Evolutionary conservation across 2,888 invertebrate genomes (phyloP), one percentile per base, ranked within the genome.

Genomic region (Smittia sp.): DNA sequence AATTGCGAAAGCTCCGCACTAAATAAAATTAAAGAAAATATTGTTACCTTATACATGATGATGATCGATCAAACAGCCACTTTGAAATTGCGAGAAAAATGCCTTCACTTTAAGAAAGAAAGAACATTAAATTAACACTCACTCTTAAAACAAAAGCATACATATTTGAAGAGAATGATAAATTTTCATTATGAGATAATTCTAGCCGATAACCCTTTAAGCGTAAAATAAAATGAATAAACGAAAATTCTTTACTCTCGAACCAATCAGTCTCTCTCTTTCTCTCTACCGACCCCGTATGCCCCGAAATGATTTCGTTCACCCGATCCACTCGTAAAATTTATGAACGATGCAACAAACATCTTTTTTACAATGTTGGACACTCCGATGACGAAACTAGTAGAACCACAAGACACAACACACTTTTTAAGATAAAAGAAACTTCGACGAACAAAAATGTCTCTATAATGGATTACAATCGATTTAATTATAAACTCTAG

Each of bases 21-120:
- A 67, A 67, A 1, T 39, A 67, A 39, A 39, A 67, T 67, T 22
- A 22, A 58, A 20, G n/a, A 27, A 52, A 69, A 52, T 69, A 69
- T 69, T 69, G 69, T 54, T 69, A 54, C 67, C 39, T 54, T 54
- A 69, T 68, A 69, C 25, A 69, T 69, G 69, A 69, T 69, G 32
- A 32, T 32, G 32, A 32, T n/a, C n/a, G n/a, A n/a, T 32, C 69
- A 63, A 69, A 58, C 9, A 69, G 69, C 54, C 69, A 69, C 54
- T 54, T 20, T 41, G 11, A 68, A 52, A 69, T 25, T 52, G 54
- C 54, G 69, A 18, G 20, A 68, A 69, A 69, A 69, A 69, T 69
- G 69, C 69, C 69, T 69, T 69, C 69, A 69, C 69, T 54, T 52
- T 27, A 69, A 46, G n/a, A 69, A 67, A 39, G 46, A 46, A 46